Conservation (phyloP, 2,113 vertebrate species). For the Lepisosteus osseus region DNA sequence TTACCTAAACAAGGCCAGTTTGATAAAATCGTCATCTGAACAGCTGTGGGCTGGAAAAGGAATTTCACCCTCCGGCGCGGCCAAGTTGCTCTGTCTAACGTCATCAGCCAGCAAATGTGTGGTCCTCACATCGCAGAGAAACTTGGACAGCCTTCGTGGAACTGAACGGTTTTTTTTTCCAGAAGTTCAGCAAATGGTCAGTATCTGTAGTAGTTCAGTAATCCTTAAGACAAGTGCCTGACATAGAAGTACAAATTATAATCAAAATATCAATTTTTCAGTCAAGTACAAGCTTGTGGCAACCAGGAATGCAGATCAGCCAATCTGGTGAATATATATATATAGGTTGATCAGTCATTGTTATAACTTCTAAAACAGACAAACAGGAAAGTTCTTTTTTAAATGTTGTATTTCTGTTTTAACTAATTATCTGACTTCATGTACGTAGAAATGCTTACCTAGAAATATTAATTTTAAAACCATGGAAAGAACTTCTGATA, state of each 20-base stretch:
- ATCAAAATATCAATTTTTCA: no score
- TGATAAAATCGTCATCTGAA: slow-evolving; percentile 62
- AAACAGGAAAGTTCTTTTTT: no score
- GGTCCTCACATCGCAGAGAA: slow-evolving; percentile 41
- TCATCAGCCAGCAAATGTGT: slow-evolving; percentile 56
- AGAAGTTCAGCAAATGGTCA: slow-evolving; percentile 58
- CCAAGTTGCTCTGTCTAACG: slow-evolving; percentile 54
- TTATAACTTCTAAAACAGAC: no score
- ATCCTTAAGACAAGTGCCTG: slow-evolving; percentile 4
- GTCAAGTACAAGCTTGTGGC: background rate
- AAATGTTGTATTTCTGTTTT: no score
- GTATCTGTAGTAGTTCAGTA: slow-evolving; percentile 31
- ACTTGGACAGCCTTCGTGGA: slow-evolving; percentile 29
- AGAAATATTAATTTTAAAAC: no score
- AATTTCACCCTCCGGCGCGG: slow-evolving; percentile 41
- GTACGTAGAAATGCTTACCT: no score
- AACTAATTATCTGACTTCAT: no score
- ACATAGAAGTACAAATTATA: no score
- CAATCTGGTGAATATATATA: no score
- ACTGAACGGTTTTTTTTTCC: slow-evolving; percentile 36
- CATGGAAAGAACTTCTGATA: no score
- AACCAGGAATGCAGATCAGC: background rate
- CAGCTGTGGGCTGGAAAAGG: slow-evolving; percentile 57
- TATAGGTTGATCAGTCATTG: no score
- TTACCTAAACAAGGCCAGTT: slow-evolving; percentile 49